Percentiles rank a stretch among this genome's conserved stretches.
phyloP scores from a whole-genome alignment of 2,113 vertebrate species.

The Seriola aureovittata region DNA sequence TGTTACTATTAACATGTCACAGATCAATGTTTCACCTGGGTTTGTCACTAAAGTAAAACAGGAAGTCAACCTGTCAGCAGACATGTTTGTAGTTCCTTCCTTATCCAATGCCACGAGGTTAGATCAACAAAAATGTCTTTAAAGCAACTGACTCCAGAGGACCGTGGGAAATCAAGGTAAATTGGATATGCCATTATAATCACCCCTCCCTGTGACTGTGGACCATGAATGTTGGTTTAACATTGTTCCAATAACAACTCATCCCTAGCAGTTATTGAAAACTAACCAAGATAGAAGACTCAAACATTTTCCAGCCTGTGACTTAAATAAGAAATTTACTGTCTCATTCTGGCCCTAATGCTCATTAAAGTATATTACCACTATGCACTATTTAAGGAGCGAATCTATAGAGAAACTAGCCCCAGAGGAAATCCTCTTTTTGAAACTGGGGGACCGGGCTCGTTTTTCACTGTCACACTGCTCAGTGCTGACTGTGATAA shows the following conservation, averaged over 20 bases:
- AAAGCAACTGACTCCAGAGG: neutral
- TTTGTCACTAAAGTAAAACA: neutral
- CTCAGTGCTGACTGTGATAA: slow-evolving; percentile 62
- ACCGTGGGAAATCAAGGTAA: neutral
- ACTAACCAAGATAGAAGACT: neutral
- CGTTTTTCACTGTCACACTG: slow-evolving; percentile 70
- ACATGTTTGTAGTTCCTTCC: slow-evolving; percentile 1
- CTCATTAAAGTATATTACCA: slow-evolving; percentile 71
- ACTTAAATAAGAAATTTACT: slow-evolving; percentile 32
- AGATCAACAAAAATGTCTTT: slow-evolving; percentile 2
- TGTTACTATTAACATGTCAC: neutral
- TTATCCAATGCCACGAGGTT: neutral
- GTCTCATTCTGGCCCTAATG: slow-evolving; percentile 13
- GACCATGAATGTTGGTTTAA: neutral
- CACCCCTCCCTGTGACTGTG: neutral
- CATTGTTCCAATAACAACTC: neutral
- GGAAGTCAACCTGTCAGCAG: neutral
- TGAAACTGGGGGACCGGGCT: slow-evolving; percentile 41
- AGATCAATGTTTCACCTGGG: neutral
- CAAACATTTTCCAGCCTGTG: neutral
- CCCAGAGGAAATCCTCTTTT: slow-evolving; percentile 65
- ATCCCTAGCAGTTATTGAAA: neutral
- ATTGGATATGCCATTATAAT: slow-evolving; percentile 17
- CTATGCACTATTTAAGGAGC: slow-evolving; percentile 53
- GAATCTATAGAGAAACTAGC: slow-evolving; percentile 46